Evolutionary conservation across 2,888 invertebrate genomes (phyloP), one percentile per base, ranked within the genome.

Genomic region (Sesia apiformis): DNA sequence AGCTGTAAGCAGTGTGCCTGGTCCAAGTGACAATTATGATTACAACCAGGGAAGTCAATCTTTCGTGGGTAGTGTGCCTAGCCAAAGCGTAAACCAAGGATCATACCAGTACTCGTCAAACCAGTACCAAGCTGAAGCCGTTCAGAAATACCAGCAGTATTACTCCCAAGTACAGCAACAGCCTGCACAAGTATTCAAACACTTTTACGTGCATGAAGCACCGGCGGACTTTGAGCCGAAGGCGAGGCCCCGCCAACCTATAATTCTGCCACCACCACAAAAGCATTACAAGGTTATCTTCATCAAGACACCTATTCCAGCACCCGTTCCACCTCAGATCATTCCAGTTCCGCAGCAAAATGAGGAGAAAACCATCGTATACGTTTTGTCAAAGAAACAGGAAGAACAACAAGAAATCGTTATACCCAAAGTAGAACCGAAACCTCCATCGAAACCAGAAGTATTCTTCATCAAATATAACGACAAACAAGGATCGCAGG

Each of bases 251-350:
- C 91, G 92, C 62, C 91, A 92, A 7, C 91, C 93, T 56, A 76
- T 88, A 0, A 86, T 90, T 2, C 78, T 91, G 1, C 92, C 93
- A 4, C 91, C 93, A 41, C 90, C 94, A 38, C 94, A 94, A 73
- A 94, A 94, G 67, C 94, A 94, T 75, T 94, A 94, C 90, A 94
- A 94, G 74, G 94, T 95, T 65, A 94, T 95, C 76, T 94, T 95
- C 88, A 94, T 95, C 72, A 94, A 94, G 78, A 93, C 94, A 5
- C 94, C 94, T 52, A 90, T 92, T 42, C 90, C 92, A 60, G 90
- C 91, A 51, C 91, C 91, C 43, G 91, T 92, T 51, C 91, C 92
- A 42, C 93, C 92, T 3, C 94, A 94, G 59, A 81, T 92, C 6
- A 91, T 94, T 57, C 93, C 94, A 53, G 87, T 92, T 5, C 91